phyloP scores from a whole-genome alignment of 2,888 invertebrate genomes.

The Craniophora ligustri region DNA sequence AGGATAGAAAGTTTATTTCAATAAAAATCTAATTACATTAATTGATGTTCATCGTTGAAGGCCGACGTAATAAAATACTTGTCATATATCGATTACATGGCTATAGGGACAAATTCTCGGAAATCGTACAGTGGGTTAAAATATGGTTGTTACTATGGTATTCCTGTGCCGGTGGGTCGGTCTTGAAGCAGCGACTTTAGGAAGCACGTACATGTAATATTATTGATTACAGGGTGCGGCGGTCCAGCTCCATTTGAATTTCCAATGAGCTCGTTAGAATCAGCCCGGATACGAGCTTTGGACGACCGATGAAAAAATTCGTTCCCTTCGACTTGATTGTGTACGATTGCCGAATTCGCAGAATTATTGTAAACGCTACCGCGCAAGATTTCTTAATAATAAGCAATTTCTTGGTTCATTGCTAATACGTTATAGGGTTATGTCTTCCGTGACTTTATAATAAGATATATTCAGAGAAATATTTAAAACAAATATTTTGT shows the following conservation, averaged over 20 bases:
- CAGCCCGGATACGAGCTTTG: constrained; percentile 72
- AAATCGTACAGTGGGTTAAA: constrained; percentile 39
- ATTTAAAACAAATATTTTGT: too few species aligned
- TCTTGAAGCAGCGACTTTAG: constrained; percentile 72
- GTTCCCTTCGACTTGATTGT: constrained; percentile 62
- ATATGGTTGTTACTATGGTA: constrained; percentile 49
- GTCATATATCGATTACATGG: constrained; percentile 35
- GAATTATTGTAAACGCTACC: constrained; percentile 53
- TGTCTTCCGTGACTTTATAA: constrained; percentile 15
- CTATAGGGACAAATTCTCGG: constrained; percentile 34
- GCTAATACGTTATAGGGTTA: constrained; percentile 22
- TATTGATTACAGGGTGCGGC: constrained; percentile 86
- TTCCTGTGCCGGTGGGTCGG: constrained; percentile 58
- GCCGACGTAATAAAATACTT: constrained; percentile 25
- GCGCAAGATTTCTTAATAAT: constrained; percentile 54
- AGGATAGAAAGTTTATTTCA: constrained; percentile 37
- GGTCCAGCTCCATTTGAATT: constrained; percentile 85
- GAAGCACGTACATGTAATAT: constrained; percentile 87
- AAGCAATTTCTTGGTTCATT: constrained; percentile 44
- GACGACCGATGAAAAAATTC: constrained; percentile 77
- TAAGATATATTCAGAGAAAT: constrained; percentile 4
- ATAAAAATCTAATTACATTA: constrained; percentile 44
- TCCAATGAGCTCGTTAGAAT: constrained; percentile 88
- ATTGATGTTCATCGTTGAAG: constrained; percentile 31
- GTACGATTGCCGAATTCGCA: constrained; percentile 42